Evolutionary conservation across 2,113 vertebrate genomes (phyloP).

Genomic region (Craseonycteris thonglongyai): DNA sequence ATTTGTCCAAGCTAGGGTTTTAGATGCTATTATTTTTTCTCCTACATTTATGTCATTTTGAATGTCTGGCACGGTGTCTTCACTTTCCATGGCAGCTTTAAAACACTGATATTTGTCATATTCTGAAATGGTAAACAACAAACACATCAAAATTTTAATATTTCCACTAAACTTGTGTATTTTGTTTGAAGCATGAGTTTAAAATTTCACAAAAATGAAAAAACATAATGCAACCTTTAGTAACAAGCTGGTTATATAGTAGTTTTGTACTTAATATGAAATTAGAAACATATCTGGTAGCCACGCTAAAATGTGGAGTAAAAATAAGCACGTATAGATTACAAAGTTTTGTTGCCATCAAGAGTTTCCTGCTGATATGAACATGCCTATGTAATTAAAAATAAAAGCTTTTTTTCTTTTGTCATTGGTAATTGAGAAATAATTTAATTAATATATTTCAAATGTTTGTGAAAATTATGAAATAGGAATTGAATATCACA

Average conservation of each 20-base stretch:
- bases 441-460: conserved; percentile 44
- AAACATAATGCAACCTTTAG: conserved; percentile 51
- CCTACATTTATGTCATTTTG: neutral
- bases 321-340: conserved; percentile 40
- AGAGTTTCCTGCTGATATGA: conserved; percentile 42
- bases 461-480: conserved; percentile 38
- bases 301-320: neutral
- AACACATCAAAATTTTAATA: neutral
- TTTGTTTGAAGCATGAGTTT: conserved; percentile 34
- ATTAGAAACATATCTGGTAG: conserved; percentile 47
- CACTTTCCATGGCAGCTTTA: neutral
- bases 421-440: conserved; percentile 33
- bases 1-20: neutral
- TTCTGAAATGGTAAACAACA: conserved; percentile 17
- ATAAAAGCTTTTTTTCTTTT: neutral
- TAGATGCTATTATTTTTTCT: neutral
- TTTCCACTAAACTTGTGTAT: conserved; percentile 1
- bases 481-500: conserved; percentile 5
- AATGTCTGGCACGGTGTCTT: neutral
- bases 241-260: conserved; percentile 57
- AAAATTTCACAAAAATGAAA: conserved; percentile 41
- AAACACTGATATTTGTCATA: neutral
- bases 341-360: conserved; percentile 44
- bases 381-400: neutral
- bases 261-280: conserved; percentile 33